phyloP scores from a whole-genome alignment of 1,140 invertebrate species.

The Listronotus bonariensis region DNA sequence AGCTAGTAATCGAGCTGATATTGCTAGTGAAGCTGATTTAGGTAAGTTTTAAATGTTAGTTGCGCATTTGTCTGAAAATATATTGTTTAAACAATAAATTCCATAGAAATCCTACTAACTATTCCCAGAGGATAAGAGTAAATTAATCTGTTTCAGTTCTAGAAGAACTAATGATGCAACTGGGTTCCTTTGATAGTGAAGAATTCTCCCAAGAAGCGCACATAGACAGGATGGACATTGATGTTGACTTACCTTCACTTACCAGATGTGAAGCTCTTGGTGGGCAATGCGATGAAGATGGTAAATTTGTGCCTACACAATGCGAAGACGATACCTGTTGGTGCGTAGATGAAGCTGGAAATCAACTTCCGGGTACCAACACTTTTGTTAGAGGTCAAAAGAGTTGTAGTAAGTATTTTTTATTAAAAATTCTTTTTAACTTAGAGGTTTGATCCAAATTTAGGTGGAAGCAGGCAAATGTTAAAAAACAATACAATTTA shows the following conservation, averaged over 20 bases:
- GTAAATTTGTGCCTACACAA: conserved; percentile 74
- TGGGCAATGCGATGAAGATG: conserved; percentile 66
- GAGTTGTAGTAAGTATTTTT: conserved; percentile 62
- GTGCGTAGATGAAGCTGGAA: conserved; percentile 86
- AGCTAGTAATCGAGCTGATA: conserved; percentile 53
- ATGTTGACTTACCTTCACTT: conserved; percentile 47
- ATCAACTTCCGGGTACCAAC: conserved; percentile 68
- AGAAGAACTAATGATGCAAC: conserved; percentile 68
- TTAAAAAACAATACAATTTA: too few relatives aligned
- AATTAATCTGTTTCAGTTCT: conserved; percentile 56
- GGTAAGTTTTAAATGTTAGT: conserved; percentile 33
- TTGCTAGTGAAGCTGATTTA: conserved; percentile 51
- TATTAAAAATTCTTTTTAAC: background rate
- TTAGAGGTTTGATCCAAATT: too few relatives aligned
- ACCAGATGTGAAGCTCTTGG: conserved; percentile 69
- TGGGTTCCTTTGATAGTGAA: conserved; percentile 58
- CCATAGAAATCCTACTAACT: too few relatives aligned
- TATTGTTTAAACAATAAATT: background rate
- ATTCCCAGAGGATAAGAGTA: too few relatives aligned
- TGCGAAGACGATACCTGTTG: conserved; percentile 76
- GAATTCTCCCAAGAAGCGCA: conserved; percentile 39
- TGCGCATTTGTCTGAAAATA: background rate
- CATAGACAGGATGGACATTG: conserved; percentile 42
- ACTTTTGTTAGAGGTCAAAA: conserved; percentile 67
- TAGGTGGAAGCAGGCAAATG: too few relatives aligned